Evolutionary conservation across 2,888 invertebrate species (phyloP).

Genomic region (Limnephilus marmoratus): DNA sequence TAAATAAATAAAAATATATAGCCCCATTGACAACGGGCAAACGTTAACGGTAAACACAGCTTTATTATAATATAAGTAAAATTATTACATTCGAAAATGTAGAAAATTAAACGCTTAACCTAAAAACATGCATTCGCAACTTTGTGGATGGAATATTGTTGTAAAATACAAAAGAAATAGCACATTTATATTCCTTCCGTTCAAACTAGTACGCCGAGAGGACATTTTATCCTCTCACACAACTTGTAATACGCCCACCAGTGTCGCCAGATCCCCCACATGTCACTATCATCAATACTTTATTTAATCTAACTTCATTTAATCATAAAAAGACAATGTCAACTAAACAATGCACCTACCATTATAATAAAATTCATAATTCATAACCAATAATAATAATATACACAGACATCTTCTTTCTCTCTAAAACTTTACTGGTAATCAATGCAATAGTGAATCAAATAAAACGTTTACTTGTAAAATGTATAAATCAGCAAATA

Average conservation of each 20-base stretch:
- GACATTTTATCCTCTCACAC: neutral
- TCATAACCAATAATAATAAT: neutral
- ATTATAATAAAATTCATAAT: neutral
- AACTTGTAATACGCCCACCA: neutral
- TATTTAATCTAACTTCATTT: neutral
- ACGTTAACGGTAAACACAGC: conserved; percentile 24
- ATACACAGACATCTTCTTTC: neutral
- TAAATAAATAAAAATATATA: conserved; percentile 35
- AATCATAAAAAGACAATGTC: neutral
- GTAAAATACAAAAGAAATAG: neutral
- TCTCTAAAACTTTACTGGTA: neutral
- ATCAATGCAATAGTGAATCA: neutral
- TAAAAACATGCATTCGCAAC: neutral
- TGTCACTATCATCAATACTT: neutral
- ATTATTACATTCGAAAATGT: conserved; percentile 31
- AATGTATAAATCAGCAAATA: neutral
- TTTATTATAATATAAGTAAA: neutral
- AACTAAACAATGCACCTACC: neutral
- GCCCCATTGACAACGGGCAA: neutral
- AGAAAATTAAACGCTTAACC: conserved; percentile 10
- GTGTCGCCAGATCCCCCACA: neutral
- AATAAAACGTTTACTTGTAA: neutral
- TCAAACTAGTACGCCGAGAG: neutral
- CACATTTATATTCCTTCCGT: neutral
- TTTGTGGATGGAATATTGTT: neutral